phyloP scores from a whole-genome alignment of 2,113 vertebrate species.

The Sebastes schlegelii region DNA sequence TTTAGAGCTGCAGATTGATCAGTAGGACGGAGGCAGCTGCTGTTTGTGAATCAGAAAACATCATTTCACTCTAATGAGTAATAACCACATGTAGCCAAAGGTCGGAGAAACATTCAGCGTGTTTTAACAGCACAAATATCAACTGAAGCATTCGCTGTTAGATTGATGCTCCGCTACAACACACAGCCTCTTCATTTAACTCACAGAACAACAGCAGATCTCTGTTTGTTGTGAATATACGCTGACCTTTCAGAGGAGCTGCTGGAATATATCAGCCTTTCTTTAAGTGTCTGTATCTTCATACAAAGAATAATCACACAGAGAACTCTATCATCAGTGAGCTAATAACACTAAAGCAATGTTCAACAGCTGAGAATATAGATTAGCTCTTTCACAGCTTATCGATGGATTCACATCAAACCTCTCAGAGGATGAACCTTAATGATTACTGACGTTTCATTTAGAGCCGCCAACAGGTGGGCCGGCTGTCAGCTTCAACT shows the following conservation, averaged over 20 bases:
- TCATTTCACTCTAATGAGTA: conserved; percentile 57
- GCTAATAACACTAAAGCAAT: not conserved
- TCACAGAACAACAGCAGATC: not conserved
- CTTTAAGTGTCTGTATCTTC: not conserved
- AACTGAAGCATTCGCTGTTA: not conserved
- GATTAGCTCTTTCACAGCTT: not conserved
- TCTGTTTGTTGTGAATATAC: conserved; percentile 7
- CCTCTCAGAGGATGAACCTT: too few species aligned
- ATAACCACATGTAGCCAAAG: conserved; percentile 52
- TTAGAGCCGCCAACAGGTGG: too few species aligned
- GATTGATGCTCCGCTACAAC: conserved; percentile 25
- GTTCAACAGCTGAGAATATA: not conserved
- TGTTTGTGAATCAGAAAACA: conserved; percentile 54
- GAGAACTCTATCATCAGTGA: not conserved
- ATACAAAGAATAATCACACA: not conserved
- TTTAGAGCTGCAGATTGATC: conserved; percentile 50
- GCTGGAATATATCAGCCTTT: not conserved
- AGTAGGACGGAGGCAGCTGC: conserved; percentile 50
- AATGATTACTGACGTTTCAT: too few species aligned
- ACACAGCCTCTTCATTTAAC: conserved; percentile 39
- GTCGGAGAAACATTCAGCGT: conserved; percentile 48
- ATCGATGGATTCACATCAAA: not conserved
- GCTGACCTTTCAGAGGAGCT: conserved; percentile 24
- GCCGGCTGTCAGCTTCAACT: too few species aligned
- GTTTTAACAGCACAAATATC: conserved; percentile 54